Base-by-base conservation (phyloP, 2,113 vertebrate genomes). In the Trinectes maculatus region DNA sequence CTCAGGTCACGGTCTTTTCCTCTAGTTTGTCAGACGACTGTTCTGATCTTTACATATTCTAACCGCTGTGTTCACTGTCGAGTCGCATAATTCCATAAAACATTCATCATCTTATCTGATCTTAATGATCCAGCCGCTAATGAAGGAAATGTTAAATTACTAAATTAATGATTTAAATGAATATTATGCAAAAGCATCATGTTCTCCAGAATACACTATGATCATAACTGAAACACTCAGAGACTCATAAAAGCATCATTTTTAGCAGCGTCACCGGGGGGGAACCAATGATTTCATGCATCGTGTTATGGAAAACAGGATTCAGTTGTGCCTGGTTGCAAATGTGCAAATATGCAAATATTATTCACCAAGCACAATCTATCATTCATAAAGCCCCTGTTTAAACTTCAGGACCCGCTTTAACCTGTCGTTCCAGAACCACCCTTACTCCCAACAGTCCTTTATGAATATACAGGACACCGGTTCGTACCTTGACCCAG, bases 271-370 rank as follows among this genome's bases (percentile, higher is more conserved):
- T 74, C 25, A 64, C 42, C 44, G 2, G 42, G 21, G n/a, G 43
- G 47, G 51, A 37, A 67, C 25, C 65, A 59, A 61, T 31, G 24
- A 81, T 74, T 79, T 81, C 28, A 61, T 54, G 29, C 54, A 63
- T 36, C 31, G 8, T 29, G 43, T 74, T 80, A 72, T 74, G 44
- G 26, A 60, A 77, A 72, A 54, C 21, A 68, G n/a, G 25, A 64
- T 54, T 76, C 58, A 48, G 16, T 70, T 43, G 19, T n/a, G 25
- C 68, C 37, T 61, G 15, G 66, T 77, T 69, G 33, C 52, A 53
- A 58, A 43, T 29, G 31, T 75, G 55, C 58, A 6, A 48, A 36
- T 6, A 65, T 58, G 42, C 47, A 77, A 33, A 64, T 73, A 61
- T 34, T 4, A 57, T 49, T 59, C 12, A 47, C 55, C 21, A 60